These are phyloP conservation scores for Gryllus longicercus DNA, from an alignment of 2,888 invertebrate species.

Conservation along the genomic window DNA sequence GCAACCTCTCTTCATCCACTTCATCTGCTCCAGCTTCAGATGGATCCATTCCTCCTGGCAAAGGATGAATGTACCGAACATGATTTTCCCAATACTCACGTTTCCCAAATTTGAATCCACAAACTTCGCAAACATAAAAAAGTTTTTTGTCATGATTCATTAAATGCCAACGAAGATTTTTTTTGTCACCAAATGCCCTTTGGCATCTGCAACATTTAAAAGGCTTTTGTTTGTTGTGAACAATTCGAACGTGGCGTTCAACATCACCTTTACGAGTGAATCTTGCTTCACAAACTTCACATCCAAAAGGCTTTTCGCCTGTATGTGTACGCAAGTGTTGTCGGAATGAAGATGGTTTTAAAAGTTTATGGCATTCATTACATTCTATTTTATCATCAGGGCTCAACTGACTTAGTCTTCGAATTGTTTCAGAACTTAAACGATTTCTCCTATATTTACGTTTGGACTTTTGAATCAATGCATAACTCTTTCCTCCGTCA, in stretches of 20 bases:
- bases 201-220: slow-evolving; percentile 40
- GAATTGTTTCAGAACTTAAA: slow-evolving; percentile 30
- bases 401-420: slow-evolving; percentile 30
- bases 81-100: slow-evolving; percentile 42
- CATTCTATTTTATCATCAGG: slow-evolving; percentile 37
- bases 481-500: slow-evolving; percentile 25
- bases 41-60: slow-evolving; percentile 31
- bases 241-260: slow-evolving; percentile 40
- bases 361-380: slow-evolving; percentile 36
- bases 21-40: slow-evolving; percentile 24
- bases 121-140: slow-evolving; percentile 40
- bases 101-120: slow-evolving; percentile 42
- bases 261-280: slow-evolving; percentile 42
- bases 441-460: slow-evolving; percentile 32
- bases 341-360: slow-evolving; percentile 37
- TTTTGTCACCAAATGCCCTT: slow-evolving; percentile 39
- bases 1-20: slow-evolving; percentile 22
- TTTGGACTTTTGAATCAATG: slow-evolving; percentile 27
- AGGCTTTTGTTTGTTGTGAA: slow-evolving; percentile 41
- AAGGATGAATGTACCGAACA: slow-evolving; percentile 41
- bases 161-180: slow-evolving; percentile 40
- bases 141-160: slow-evolving; percentile 41
- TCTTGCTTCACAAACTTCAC: slow-evolving; percentile 40
- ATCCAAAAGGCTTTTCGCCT: slow-evolving; percentile 40
- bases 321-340: slow-evolving; percentile 40